Base-by-base conservation (phyloP, 2,888 invertebrate genomes). In the Pristionchus arcanus region DNA sequence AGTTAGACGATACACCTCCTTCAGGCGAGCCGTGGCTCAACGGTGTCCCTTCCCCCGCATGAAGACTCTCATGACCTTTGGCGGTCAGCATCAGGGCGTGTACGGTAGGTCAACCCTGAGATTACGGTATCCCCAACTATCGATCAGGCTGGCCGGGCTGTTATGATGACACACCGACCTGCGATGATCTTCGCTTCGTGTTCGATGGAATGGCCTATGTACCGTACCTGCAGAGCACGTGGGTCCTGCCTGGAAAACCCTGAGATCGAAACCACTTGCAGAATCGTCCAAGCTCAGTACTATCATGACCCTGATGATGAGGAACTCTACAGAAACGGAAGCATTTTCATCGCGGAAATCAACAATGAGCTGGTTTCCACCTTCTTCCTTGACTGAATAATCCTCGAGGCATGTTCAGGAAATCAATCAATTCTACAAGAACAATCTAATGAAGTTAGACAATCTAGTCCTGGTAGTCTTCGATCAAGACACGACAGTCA, bases 221-320 rank as follows among this genome's bases (percentile, higher is more conserved):
- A 13, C 90, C 91, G 28, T 93, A 93, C 77, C 93, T 94, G 25
- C 94, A 94, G 90, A 92, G 92, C 71, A 91, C 91, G 94, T 94
- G 25, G 25, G 66, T 63, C 63, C 7, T 3, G 9, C 5, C 55
- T n/a, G 15, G n/a, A 21, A 31, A 42, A 42, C 42, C 28, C 31
- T 34, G 87, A 25, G 0, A 7, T 55, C 15, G n/a, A 21, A 11
- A 11, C 25, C 0, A 19, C 15, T 21, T 15, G 21, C 92, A 96
- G 96, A 85, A 93, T 96, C 34, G 96, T 98, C 0, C 99, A 98
- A 96, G 98, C 99, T 0, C 97, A 98, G 59, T 99, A 98, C 95
- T 99, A 99, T 99, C 99, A 99, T 95, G 98, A 99, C 96, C 98
- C 99, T 0, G 95, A 98, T 1, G 96, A 97, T 94, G 98, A 98